Evolutionary conservation across 1,140 invertebrate species (phyloP), one percentile per base, ranked within the genome.

Genomic region (Lordiphosa stackelbergi): DNA sequence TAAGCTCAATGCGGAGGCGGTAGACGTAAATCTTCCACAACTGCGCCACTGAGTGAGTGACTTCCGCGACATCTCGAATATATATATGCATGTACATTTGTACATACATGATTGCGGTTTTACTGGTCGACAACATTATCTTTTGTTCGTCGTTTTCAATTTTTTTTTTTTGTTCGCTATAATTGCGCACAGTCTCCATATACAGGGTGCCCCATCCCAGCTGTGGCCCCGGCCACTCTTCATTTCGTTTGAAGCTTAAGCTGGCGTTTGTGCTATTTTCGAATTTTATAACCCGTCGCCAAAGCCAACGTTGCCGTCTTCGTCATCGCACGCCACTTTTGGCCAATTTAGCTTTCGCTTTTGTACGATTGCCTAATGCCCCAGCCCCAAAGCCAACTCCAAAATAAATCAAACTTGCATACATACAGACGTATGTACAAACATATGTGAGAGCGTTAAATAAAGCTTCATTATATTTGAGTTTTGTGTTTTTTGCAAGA

Each of bases 311-410:
- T 53, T 58, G 68, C 58, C 61, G 68, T 65, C 61, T 62, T 73
- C 66, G 51, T 61, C 69, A 68, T 47, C 74, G 65, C 53, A 66
- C 37, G 47, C 74, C 74, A 57, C 53, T 71, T 79, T 81, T 81
- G 74, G 74, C 78, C 78, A 79, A 81, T 81, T 79, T 79, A 58
- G 75, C 75, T 79, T 79, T 79, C 74, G 74, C 74, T 79, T 79
- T 79, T 81, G 75, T 74, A 58, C 75, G 71, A 81, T 81, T 79
- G 74, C 74, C 77, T 83, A 81, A 79, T 66, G 62, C 53, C 63
- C 53, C 56, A 66, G 38, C 47, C 53, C 59, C 55, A 19, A 11
- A 22, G 51, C 38, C 61, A 71, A 74, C 55, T 71, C 58, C 61
- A 68, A 73, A 78, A 81, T 71, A 74, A 79, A 79, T 75, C 75